Evolutionary conservation across 2,113 vertebrate genomes (phyloP), one percentile per base, ranked within the genome.

Genomic region (Corythaeola cristata): DNA sequence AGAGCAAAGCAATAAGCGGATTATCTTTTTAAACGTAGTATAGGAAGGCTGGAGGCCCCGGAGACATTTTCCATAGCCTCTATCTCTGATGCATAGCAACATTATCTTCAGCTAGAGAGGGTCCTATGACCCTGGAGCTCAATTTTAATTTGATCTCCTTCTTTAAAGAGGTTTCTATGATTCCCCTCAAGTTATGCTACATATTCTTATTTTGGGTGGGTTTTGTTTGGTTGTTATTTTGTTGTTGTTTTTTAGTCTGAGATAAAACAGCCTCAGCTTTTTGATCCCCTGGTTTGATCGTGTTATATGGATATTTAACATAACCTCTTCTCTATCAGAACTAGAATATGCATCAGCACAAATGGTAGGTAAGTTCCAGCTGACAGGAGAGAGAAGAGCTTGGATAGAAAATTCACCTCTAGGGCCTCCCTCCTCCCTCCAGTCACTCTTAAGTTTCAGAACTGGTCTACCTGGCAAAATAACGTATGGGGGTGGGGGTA

Each of bases 21-120:
- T 96, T 96, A 96, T 97, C 91, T 96, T 90, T 97, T 96, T 95
- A 95, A 96, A 95, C 78, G 95, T 92, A 95, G 91, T 93, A 95
- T 97, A 94, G 96, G 91, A 96, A 96, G 89, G 90, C 71, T 97
- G 92, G 77, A 95, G 81, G 89, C 87, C 95, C 92, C 0, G 32
- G 73, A 96, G 92, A 95, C 92, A 93, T 96, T 96, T 96, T 96
- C 90, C 89, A 96, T 85, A 94, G 90, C 84, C 84, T 94, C 90
- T 88, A 53, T 96, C 95, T 94, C 85, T 92, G 87, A 97, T 90
- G 89, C 87, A 90, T 81, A 93, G 89, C 89, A 96, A 90, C 79
- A 96, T 95, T 93, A 95, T 93, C 95, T 96, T 95, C 89, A 96
- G 83, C 78, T 91, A 89, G 92, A 96, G 95, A 95, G 94, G 86